Evolutionary conservation across 2,888 invertebrate species (phyloP).

Genomic region (Troglohyphantes excavatus): DNA sequence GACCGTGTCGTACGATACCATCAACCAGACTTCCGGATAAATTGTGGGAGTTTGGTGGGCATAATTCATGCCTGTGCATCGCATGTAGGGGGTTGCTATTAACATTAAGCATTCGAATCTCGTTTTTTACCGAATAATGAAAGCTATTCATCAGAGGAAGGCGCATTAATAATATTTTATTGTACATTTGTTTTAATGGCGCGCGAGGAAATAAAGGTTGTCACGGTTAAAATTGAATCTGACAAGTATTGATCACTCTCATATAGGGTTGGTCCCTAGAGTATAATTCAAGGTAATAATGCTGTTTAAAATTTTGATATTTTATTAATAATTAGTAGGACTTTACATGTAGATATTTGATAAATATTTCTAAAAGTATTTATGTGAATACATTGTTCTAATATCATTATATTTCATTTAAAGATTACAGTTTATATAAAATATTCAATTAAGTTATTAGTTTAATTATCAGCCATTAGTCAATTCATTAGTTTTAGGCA

Average conservation of each 20-base stretch:
- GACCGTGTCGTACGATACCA: neutral
- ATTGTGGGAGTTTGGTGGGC: neutral
- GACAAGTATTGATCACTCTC: neutral
- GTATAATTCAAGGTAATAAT: no score
- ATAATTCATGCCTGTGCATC: conserved; percentile 7
- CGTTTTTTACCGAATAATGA: conserved; percentile 32
- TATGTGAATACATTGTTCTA: no score
- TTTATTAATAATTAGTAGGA: no score
- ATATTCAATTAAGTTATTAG: no score
- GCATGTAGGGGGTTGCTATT: neutral
- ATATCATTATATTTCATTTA: no score
- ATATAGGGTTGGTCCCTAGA: no score
- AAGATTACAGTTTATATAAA: no score
- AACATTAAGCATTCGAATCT: conserved; percentile 17
- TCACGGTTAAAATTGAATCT: neutral
- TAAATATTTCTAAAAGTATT: no score
- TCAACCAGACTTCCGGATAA: conserved; percentile 1
- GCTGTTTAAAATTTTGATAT: no score
- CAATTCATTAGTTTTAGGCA: no score
- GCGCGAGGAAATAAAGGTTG: neutral
- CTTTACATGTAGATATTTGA: no score
- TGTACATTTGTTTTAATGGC: neutral
- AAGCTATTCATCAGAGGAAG: neutral
- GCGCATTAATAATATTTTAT: neutral
- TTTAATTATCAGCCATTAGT: no score